Evolutionary conservation across 2,797 vertebrate genomes (phyloP).

Genomic region (Sebastolobus altivelis): DNA sequence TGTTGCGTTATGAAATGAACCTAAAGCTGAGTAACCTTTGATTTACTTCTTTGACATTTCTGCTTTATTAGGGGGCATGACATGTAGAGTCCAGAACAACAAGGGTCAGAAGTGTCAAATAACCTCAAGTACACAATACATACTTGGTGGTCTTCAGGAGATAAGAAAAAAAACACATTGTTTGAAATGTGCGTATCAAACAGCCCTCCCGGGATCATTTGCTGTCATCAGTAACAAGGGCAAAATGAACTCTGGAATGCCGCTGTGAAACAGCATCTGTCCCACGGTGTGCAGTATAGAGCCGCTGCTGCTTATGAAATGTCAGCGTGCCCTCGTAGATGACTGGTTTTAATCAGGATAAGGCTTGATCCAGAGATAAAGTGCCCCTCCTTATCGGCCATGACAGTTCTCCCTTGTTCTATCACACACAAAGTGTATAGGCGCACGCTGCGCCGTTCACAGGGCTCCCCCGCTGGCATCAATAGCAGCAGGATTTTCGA

Average conservation of each 20-base stretch:
- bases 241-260: slow-evolving; percentile 33
- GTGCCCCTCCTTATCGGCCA: slow-evolving; percentile 76
- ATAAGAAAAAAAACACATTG: slow-evolving; percentile 14
- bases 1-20: slow-evolving; percentile 13
- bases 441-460: slow-evolving; percentile 48
- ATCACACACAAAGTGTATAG: slow-evolving; percentile 63
- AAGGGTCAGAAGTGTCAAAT: slow-evolving; percentile 4
- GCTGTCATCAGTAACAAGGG: slow-evolving; percentile 50
- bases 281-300: slow-evolving; percentile 15
- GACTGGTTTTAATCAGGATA: slow-evolving; percentile 72
- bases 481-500: slow-evolving; percentile 72
- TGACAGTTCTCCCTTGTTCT: slow-evolving; percentile 75
- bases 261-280: slow-evolving; percentile 43
- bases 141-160: background rate
- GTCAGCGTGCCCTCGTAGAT: slow-evolving; percentile 57
- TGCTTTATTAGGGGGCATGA: slow-evolving; percentile 41
- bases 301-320: slow-evolving; percentile 58
- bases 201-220: slow-evolving; percentile 34
- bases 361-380: slow-evolving; percentile 73
- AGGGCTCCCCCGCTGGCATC: slow-evolving; percentile 70
- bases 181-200: slow-evolving; percentile 56
- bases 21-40: slow-evolving; percentile 25
- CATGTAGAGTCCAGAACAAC: slow-evolving; percentile 11
- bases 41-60: slow-evolving; percentile 50
- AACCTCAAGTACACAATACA: background rate